Base-by-base conservation (phyloP, 2,113 vertebrate species). In the Neotragus moschatus region DNA sequence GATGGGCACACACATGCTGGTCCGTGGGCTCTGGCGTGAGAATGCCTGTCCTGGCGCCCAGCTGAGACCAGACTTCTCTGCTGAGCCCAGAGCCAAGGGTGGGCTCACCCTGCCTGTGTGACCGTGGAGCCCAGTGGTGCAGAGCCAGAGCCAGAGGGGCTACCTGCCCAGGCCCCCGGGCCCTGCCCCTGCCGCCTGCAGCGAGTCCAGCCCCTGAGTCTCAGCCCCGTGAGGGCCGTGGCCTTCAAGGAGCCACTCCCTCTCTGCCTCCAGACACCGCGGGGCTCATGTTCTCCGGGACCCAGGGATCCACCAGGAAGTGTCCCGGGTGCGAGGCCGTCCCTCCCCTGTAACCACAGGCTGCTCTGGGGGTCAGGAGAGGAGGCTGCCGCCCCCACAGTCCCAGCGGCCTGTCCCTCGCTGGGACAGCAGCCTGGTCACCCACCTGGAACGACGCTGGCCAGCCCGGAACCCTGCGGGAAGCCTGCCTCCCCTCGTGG, bases 401-500 rank as follows among this genome's bases (percentile, higher is more conserved):
- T 80, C 88, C 81, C 58, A 21, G 73, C 0, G 2, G 23, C 33
- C 93, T 86, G 58, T 90, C 94, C 95, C 47, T 21, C 89, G 84
- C 84, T 11, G 8, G 49, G 14, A 90, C 63, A 66, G 63, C 33
- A 66, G 94, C 84, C 51, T 94, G 96, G 49, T 58, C 95, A 97
- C 92, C 96, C 97, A 97, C 28, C 92, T 79, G 94, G 97, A 98
- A 98, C 95, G 0, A 45, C 82, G 84, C 63, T 51, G 92, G 60
- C 86, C 92, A 73, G 94, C 95, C 94, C 39, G 3, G 58, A 82
- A 45, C 88, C 84, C 81, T 23, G 94, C 58, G 25, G 95, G 97
- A 96, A 77, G 94, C 81, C 92, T 96, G 96, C 91, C 94, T 92
- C 43, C 55, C 97, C 92, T 88, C 55, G 81, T 15, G 45, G 98